Percentiles rank a stretch among this genome's conserved stretches.
phyloP scores from a whole-genome alignment of 2,113 vertebrate species.

The Ceyx margarethae region DNA sequence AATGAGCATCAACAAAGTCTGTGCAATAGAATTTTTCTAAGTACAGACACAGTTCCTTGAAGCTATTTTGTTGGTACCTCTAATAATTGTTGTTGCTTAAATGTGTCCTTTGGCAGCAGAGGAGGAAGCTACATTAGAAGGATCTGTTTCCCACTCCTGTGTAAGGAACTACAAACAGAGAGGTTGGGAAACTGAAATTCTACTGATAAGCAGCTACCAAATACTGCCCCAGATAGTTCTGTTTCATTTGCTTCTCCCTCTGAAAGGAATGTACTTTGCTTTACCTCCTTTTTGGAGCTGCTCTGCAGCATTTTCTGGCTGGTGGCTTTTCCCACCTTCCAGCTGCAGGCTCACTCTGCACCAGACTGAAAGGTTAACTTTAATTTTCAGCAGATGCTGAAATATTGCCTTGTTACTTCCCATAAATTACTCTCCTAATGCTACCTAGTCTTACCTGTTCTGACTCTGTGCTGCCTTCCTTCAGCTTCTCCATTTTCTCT shows the following conservation, averaged over 20 bases:
- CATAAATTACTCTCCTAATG: not conserved
- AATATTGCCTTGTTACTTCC: not conserved
- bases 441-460: constrained; percentile 63
- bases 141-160: not conserved
- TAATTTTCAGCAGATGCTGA: not conserved
- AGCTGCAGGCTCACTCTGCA: constrained; percentile 30
- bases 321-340: constrained; percentile 29
- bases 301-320: constrained; percentile 10
- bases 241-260: not conserved
- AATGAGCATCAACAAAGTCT: not conserved
- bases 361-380: not conserved
- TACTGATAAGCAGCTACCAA: not conserved
- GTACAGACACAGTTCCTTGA: not conserved
- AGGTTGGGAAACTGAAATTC: not conserved
- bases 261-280: not conserved
- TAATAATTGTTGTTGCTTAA: not conserved
- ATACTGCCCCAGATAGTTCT: not conserved
- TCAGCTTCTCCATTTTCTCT: constrained; percentile 59
- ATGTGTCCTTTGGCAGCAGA: not conserved
- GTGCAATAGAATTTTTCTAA: not conserved
- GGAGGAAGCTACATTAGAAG: not conserved
- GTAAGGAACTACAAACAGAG: not conserved
- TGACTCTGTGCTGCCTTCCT: constrained; percentile 72
- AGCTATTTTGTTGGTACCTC: not conserved
- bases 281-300: constrained; percentile 20